These are phyloP conservation scores for Lathronympha strigana DNA, from an alignment of 2,888 invertebrate genomes.

Conservation along the genomic window DNA sequence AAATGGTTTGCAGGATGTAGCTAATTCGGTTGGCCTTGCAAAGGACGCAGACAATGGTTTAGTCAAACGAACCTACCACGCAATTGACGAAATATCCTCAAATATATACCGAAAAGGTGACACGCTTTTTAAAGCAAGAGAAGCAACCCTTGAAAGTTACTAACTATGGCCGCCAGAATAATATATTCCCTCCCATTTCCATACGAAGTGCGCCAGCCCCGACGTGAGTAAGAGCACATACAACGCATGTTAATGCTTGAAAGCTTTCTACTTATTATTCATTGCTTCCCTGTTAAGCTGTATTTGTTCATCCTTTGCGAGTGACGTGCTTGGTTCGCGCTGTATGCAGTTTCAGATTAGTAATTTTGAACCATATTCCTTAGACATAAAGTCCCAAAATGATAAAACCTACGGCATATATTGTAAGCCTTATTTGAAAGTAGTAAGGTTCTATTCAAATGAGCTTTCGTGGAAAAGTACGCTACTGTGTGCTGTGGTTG, in stretches of 20 bases:
- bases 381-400: neutral
- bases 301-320: slow-evolving; percentile 25
- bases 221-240: neutral
- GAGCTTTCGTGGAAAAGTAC: slow-evolving; percentile 6
- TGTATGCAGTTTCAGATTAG: neutral
- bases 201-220: neutral
- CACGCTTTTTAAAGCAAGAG: no score
- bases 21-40: no score
- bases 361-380: neutral
- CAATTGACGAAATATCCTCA: no score
- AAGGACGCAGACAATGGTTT: no score
- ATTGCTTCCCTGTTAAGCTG: slow-evolving; percentile 26
- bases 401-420: neutral
- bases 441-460: neutral
- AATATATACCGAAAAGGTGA: no score
- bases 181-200: no score
- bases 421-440: slow-evolving; percentile 3
- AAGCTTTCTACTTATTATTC: slow-evolving; percentile 35
- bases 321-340: slow-evolving; percentile 9
- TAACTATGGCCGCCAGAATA: no score
- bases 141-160: no score
- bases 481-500: slow-evolving; percentile 3
- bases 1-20: no score
- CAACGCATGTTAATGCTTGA: slow-evolving; percentile 19
- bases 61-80: no score